Percentiles rank a stretch among this genome's conserved stretches.
Evolutionary conservation across 2,888 invertebrate genomes (phyloP).

Genomic region (Drosophila parthenogenetica): DNA sequence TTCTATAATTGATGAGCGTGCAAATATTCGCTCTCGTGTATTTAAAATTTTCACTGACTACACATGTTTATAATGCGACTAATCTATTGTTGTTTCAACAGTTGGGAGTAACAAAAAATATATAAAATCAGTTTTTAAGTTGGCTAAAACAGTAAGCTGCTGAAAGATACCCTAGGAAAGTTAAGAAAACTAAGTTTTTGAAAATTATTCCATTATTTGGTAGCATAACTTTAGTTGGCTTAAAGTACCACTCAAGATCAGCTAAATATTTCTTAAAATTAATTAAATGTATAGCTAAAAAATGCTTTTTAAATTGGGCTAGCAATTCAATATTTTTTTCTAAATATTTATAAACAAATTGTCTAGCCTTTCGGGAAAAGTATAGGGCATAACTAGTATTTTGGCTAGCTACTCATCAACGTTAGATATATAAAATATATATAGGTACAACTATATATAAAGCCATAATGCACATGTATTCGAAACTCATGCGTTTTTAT

Average conservation of each 20-base stretch:
- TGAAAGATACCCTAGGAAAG: neutral
- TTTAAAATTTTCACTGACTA: conserved; percentile 1
- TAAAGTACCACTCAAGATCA: neutral
- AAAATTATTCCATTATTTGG: too few relatives aligned
- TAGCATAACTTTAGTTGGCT: too few relatives aligned
- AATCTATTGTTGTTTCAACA: conserved; percentile 26
- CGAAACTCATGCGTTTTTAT: conserved; percentile 45
- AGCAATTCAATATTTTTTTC: too few relatives aligned
- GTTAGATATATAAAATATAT: neutral
- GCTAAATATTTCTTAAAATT: too few relatives aligned
- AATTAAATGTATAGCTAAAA: too few relatives aligned
- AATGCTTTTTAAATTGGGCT: too few relatives aligned
- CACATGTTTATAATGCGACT: conserved; percentile 14
- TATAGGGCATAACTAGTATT: conserved; percentile 37
- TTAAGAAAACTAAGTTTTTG: too few relatives aligned
- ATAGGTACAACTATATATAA: conserved; percentile 9
- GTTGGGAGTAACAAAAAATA: neutral
- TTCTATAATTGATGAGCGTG: conserved; percentile 12
- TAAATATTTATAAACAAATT: too few relatives aligned
- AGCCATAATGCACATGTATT: conserved; percentile 35
- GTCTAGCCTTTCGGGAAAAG: neutral
- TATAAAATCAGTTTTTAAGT: conserved; percentile 19
- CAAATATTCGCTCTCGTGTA: conserved; percentile 3
- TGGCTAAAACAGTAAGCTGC: neutral
- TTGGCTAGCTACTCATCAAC: conserved; percentile 32